Evolutionary conservation across 92 coral and sea anemone species (phyloP), one percentile per base, ranked within the genome.

Genomic region (Phymanthus crucifer): DNA sequence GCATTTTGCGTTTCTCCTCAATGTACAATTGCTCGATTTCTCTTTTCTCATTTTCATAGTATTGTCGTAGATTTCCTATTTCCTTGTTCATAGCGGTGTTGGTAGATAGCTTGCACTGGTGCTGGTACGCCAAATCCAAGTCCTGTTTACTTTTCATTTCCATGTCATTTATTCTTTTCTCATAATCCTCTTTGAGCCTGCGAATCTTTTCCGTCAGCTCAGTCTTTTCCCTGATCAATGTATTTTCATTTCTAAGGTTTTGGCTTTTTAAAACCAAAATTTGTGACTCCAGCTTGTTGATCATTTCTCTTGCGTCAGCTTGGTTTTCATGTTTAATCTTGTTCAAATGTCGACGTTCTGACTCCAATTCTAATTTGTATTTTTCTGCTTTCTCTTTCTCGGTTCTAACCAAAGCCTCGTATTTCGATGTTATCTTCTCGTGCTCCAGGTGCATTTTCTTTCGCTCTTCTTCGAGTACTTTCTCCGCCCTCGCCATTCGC

Each of bases 1-100:
- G 67, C 34, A 71, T 26, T 69, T 31, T 81, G 21, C 69, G 46
- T 72, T 75, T 77, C 1, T 89, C 85, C 32, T 75, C 89, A 24
- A 37, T 56, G 70, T 85, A 33, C 48, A 54, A 3, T 68, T 74
- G 81, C 40, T 89, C 86, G 21, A 86, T 37, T 52, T 89, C 83
- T 35, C 61, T 70, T 54, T 74, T 89, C 67, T 85, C 87, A 31
- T 83, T 82, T 61, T 85, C 85, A 14, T 81, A 58, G n/a, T 32
- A 78, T 33, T 80, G 83, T 71, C 66, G 72, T 68, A 79, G 83
- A 31, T 70, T 84, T 47, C 57, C 78, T 14, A 71, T 70, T 40
- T 78, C 80, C 32, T 88, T 71, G 24, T 72, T 88, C 27, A 36
- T 77, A 27, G 58, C 11, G 10, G 26, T 38, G 13, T 24, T 61